Conservation (phyloP, 2,888 invertebrate species). For the Tridacna crocea region DNA sequence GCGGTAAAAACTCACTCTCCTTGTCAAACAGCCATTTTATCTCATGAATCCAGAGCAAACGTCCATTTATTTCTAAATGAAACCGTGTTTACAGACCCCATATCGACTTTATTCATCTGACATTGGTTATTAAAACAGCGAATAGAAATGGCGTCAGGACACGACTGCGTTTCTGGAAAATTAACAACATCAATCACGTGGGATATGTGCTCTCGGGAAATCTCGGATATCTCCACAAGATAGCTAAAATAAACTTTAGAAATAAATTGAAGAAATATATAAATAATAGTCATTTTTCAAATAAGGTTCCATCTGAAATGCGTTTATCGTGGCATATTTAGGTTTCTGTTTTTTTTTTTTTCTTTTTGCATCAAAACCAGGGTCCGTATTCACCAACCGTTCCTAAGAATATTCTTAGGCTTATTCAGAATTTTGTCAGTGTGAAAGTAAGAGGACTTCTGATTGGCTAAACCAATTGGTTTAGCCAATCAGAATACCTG, state of each 20-base stretch:
- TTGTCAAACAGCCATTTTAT: constrained; percentile 53
- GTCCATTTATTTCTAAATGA: constrained; percentile 59
- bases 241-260: background rate
- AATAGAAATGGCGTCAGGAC: constrained; percentile 51
- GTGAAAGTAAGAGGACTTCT: no score
- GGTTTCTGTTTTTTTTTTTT: no score
- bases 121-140: constrained; percentile 59
- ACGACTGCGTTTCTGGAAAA: constrained; percentile 61
- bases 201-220: constrained; percentile 27
- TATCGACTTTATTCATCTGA: constrained; percentile 60
- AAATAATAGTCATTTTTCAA: background rate
- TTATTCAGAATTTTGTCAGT: no score
- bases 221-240: background rate
- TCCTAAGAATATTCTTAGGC: no score
- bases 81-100: constrained; percentile 51
- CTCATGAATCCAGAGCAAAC: constrained; percentile 57
- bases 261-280: background rate
- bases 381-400: no score
- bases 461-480: no score
- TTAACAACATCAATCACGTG: constrained; percentile 63
- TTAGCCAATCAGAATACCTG: no score
- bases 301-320: background rate
- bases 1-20: constrained; percentile 52
- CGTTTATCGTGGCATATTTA: background rate
- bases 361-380: no score